Evolutionary conservation across 2,113 vertebrate species (phyloP), one percentile per base, ranked within the genome.

Genomic region (Seriola rivoliana): DNA sequence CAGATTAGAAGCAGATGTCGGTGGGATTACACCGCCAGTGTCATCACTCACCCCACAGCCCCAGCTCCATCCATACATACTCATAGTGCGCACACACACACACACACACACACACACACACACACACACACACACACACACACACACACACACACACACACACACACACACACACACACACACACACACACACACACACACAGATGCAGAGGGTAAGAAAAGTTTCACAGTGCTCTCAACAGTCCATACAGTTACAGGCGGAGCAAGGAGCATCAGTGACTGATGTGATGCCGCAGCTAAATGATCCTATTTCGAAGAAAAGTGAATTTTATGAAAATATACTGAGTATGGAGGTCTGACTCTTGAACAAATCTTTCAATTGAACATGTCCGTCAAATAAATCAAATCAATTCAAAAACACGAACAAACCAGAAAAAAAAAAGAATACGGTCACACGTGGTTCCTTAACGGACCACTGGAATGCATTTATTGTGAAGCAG

Each of bases 1-100:
- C 82, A 93, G 92, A 93, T 95, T 94, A 93, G 91, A 95, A 95
- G 90, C 94, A 96, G 94, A 95, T 95, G 94, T 94, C 68, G 83
- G 78, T 89, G 85, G 90, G 92, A 94, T 95, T 94, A 94, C 85
- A 91, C 83, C 83, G 32, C 75, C 78, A 67, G 92, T 94, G 91
- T 95, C 95, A 95, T 95, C 93, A 94, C 90, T 95, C 93, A 94
- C 69, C 63, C 88, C 66, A 59, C 93, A 86, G 88, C 92, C 80
- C 91, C 88, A 84, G 87, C 80, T 90, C 78, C 84, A 77, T 57
- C 58, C 85, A 71, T 66, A 75, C 79, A 63, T 32, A 69, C 65
- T 50, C 55, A 48, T 3, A 71, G 66, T 55, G 63, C 78, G 68
- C 19, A 36, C 52, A 81, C 57, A 52, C 63, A 71, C 67, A 70